These are phyloP conservation scores for Centropyge bicolor DNA, from an alignment of 2,797 vertebrate genomes.

Conservation along the genomic window DNA sequence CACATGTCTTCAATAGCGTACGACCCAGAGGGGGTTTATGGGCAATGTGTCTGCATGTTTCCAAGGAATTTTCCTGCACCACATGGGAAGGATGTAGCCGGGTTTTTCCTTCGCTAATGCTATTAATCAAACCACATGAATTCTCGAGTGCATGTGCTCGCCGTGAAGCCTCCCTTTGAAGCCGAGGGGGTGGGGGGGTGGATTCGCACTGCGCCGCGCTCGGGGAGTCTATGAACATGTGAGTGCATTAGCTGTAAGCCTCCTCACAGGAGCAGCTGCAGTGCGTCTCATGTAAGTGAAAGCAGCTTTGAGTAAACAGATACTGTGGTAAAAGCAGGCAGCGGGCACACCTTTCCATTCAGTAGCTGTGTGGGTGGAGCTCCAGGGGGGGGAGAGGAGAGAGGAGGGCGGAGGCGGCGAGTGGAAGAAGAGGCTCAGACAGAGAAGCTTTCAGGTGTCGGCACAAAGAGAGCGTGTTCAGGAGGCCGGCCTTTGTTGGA, in stretches of 20 bases:
- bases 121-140: constrained; percentile 77
- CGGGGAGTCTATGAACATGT: constrained; percentile 42
- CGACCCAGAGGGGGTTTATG: constrained; percentile 46
- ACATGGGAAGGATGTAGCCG: constrained; percentile 70
- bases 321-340: constrained; percentile 51
- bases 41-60: constrained; percentile 66
- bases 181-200: constrained; percentile 2
- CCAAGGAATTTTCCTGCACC: constrained; percentile 68
- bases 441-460: constrained; percentile 65
- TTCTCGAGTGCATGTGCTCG: constrained; percentile 56
- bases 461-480: constrained; percentile 65
- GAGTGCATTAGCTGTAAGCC: constrained; percentile 58
- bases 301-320: constrained; percentile 73
- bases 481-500: constrained; percentile 62
- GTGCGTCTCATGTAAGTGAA: constrained; percentile 51
- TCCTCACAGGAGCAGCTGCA: constrained; percentile 69
- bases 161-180: constrained; percentile 63
- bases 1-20: constrained; percentile 67
- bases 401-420: constrained; percentile 5
- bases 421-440: constrained; percentile 51
- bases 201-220: constrained; percentile 23
- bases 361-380: constrained; percentile 65
- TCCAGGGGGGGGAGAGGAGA: not conserved
- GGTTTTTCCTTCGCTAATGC: constrained; percentile 69
- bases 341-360: constrained; percentile 71